These are phyloP conservation scores for Laterallus jamaicensis DNA, from an alignment of 2,113 vertebrate species.

Conservation along the genomic window DNA sequence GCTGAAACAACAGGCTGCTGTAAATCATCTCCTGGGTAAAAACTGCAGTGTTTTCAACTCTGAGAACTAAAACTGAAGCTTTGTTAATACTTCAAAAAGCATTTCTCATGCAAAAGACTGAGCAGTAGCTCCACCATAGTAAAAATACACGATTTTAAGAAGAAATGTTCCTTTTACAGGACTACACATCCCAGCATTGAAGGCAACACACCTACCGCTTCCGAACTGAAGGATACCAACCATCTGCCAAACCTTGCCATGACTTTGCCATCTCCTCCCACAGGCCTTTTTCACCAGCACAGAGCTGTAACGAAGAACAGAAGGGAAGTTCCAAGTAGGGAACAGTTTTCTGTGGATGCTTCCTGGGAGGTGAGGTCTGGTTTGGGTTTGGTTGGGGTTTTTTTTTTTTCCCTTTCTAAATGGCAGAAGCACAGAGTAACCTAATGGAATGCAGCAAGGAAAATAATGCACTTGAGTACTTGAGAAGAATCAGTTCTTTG, in stretches of 20 bases:
- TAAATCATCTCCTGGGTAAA: background rate
- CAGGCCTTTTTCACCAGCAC: background rate
- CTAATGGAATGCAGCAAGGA: background rate
- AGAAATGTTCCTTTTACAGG: background rate
- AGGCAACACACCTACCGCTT: background rate
- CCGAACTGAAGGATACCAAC: fast-evolving
- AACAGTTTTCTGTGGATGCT: background rate
- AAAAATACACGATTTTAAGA: background rate
- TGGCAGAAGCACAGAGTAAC: background rate
- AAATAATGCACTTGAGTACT: background rate
- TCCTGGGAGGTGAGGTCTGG: background rate
- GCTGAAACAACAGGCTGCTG: background rate
- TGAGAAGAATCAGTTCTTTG: background rate
- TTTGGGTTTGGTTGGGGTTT: background rate
- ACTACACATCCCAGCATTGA: no score
- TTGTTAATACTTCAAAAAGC: background rate
- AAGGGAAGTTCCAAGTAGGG: background rate
- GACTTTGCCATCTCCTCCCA: background rate
- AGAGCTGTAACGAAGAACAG: background rate
- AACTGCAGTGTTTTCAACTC: background rate
- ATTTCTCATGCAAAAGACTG: background rate
- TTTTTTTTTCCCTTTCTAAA: background rate
- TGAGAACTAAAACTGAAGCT: background rate
- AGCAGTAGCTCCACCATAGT: background rate
- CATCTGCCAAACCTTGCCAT: background rate